These are phyloP conservation scores for Scaptomyza polygonia DNA, from an alignment of 2,888 invertebrate species.

Conservation along the genomic window DNA sequence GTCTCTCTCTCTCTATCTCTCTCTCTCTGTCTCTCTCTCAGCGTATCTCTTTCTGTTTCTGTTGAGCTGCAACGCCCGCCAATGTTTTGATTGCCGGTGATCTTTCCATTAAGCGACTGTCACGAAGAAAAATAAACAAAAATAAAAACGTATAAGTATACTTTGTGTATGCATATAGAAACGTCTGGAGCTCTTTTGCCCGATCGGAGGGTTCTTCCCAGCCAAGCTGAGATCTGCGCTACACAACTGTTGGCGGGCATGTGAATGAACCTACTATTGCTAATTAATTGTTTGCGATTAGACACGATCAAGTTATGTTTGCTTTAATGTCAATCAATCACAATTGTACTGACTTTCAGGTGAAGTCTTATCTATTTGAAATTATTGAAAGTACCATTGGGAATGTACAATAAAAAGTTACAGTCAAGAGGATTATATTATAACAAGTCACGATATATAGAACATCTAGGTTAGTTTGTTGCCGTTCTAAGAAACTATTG, in stretches of 20 bases:
- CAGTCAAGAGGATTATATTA: background rate
- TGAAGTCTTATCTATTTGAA: background rate
- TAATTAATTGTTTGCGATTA: too few species aligned
- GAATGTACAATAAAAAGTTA: background rate
- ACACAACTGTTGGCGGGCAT: conserved; percentile 17
- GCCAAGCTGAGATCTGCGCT: conserved; percentile 33
- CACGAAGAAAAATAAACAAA: conserved; percentile 8
- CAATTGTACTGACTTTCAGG: background rate
- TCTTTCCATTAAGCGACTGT: conserved; percentile 50
- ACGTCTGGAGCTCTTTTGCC: conserved; percentile 27
- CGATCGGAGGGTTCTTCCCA: conserved; percentile 46
- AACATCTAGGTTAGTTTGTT: background rate
- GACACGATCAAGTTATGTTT: background rate
- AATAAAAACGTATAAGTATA: background rate
- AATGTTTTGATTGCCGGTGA: conserved; percentile 51
- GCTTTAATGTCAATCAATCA: too few species aligned
- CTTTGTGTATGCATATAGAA: background rate
- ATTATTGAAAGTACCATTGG: background rate
- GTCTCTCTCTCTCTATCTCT: background rate
- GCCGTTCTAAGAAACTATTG: background rate
- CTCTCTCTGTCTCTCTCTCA: background rate
- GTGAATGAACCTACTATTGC: conserved; percentile 2
- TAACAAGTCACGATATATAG: background rate
- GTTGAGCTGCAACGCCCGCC: conserved; percentile 12
- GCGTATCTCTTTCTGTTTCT: background rate